phyloP scores from a whole-genome alignment of 92 coral and sea anemone genomes.

The Isaurus tuberculatus region DNA sequence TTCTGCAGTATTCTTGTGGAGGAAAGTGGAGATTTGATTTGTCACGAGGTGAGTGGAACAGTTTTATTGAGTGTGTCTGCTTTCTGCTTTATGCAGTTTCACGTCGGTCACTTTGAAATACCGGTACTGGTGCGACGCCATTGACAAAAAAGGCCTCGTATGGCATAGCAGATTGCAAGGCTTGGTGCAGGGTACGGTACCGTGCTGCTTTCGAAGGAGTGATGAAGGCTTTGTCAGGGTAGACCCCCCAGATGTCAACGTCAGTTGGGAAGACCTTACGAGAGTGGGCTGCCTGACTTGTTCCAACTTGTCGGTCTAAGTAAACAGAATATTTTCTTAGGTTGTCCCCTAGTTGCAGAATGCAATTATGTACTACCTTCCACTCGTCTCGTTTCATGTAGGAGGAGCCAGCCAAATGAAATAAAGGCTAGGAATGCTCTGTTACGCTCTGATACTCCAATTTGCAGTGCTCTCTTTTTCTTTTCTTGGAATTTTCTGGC shows the following conservation, averaged over 20 bases:
- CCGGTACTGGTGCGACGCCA: constrained; percentile 40
- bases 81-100: too few species aligned
- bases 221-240: constrained; percentile 13
- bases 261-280: constrained; percentile 37
- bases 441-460: not conserved
- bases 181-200: constrained; percentile 43
- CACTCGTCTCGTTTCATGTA: constrained; percentile 45
- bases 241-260: constrained; percentile 47
- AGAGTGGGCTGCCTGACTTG: constrained; percentile 32
- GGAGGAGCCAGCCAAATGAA: constrained; percentile 11
- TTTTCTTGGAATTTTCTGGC: constrained; percentile 18
- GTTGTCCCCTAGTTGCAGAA: constrained; percentile 43
- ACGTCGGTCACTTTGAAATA: too few species aligned
- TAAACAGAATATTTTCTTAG: constrained; percentile 40
- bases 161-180: constrained; percentile 20
- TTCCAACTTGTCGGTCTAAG: constrained; percentile 20
- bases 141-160: constrained; percentile 38
- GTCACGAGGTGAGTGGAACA: too few species aligned
- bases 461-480: constrained; percentile 39
- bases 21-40: too few species aligned
- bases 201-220: constrained; percentile 30
- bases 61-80: too few species aligned
- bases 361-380: constrained; percentile 30
- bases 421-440: constrained; percentile 26
- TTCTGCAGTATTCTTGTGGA: too few species aligned